Evolutionary conservation across 1,140 invertebrate genomes (phyloP).

Genomic region (Nephila pilipes): DNA sequence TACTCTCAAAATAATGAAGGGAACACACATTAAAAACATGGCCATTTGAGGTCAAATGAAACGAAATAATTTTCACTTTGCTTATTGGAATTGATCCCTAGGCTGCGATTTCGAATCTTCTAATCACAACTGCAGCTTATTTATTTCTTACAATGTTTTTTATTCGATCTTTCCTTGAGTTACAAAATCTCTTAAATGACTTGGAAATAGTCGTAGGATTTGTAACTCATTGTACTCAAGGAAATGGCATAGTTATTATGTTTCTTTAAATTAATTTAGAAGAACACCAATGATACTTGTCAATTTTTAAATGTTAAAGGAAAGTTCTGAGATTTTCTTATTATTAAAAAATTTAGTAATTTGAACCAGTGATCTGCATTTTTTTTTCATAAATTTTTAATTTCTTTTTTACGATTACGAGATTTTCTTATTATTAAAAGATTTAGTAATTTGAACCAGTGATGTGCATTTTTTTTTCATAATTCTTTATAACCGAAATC

Average conservation of each 20-base stretch:
- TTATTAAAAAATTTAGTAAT: too few relatives aligned
- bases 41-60: not conserved
- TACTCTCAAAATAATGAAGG: not conserved
- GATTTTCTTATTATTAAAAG: too few relatives aligned
- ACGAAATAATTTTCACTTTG: slow-evolving; percentile 47
- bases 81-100: not conserved
- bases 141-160: not conserved
- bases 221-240: not conserved
- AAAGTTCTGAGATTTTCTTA: too few relatives aligned
- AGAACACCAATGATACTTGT: too few relatives aligned
- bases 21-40: not conserved
- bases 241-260: not conserved
- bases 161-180: not conserved
- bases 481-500: too few relatives aligned
- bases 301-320: too few relatives aligned
- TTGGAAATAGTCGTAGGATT: not conserved
- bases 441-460: too few relatives aligned
- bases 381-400: too few relatives aligned
- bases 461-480: too few relatives aligned
- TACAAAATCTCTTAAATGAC: not conserved
- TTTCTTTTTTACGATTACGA: too few relatives aligned
- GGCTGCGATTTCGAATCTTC: not conserved
- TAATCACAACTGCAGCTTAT: not conserved
- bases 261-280: not conserved
- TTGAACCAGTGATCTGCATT: too few relatives aligned